phyloP scores from a whole-genome alignment of 2,888 invertebrate species.

The Calameuta idolon region DNA sequence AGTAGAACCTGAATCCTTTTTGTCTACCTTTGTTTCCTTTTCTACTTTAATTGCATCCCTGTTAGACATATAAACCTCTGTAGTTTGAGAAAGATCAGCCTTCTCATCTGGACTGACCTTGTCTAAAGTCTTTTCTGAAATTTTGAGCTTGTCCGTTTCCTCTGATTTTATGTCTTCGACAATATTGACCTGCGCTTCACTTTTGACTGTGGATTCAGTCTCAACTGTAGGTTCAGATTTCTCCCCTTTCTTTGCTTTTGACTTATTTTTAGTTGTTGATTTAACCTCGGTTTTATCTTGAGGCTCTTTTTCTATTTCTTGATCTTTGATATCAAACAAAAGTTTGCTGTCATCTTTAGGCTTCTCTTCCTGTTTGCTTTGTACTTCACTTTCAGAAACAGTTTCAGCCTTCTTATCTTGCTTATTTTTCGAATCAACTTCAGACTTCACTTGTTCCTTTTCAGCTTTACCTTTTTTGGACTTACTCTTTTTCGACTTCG shows the following conservation, averaged over 20 bases:
- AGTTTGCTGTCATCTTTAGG: too few species aligned
- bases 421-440: not conserved
- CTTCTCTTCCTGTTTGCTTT: not conserved
- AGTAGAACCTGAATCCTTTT: not conserved
- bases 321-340: not conserved
- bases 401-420: not conserved
- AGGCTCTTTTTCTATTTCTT: not conserved
- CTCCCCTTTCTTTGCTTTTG: not conserved
- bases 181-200: not conserved
- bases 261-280: not conserved
- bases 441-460: conserved; percentile 1
- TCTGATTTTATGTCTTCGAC: not conserved
- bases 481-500: not conserved
- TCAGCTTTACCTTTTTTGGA: conserved; percentile 10
- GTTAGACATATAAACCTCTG: not conserved
- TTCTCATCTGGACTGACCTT: not conserved
- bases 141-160: not conserved
- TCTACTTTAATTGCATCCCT: not conserved
- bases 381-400: not conserved
- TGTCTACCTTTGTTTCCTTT: not conserved
- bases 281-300: not conserved
- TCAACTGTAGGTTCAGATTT: not conserved
- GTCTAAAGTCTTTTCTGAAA: not conserved
- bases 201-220: not conserved
- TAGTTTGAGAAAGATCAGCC: not conserved